Evolutionary conservation across 2,797 vertebrate species (phyloP).

Genomic region (Cirrhinus mrigala): DNA sequence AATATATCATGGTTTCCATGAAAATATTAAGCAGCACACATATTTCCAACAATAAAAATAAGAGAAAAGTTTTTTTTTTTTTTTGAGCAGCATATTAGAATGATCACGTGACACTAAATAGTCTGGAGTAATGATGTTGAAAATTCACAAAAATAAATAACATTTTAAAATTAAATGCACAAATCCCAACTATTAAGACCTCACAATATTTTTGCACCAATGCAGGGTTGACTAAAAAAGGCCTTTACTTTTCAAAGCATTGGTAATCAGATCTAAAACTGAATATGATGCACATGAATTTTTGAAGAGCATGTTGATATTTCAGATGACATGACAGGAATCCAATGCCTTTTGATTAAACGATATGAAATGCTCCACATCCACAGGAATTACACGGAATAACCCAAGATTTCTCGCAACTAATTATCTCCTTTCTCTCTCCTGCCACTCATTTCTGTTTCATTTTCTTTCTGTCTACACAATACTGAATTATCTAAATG

Average conservation of each 20-base stretch:
- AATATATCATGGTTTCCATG: too few relatives aligned
- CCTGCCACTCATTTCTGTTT: slow-evolving; percentile 14
- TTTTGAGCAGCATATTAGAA: background rate
- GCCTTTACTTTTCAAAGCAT: background rate
- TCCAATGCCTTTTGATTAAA: slow-evolving; percentile 10
- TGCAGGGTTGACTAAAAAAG: background rate
- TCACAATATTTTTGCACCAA: background rate
- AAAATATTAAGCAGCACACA: too few relatives aligned
- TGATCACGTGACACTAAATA: background rate
- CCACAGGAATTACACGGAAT: slow-evolving; percentile 10
- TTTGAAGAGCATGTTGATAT: background rate
- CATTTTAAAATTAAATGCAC: background rate
- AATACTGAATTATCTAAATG: slow-evolving; percentile 21
- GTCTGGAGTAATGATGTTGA: background rate
- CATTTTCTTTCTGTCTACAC: slow-evolving; percentile 12
- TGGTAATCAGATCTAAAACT: background rate
- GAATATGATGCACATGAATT: background rate
- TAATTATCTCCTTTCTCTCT: background rate
- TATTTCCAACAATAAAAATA: too few relatives aligned
- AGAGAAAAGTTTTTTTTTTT: background rate
- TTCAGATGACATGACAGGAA: background rate
- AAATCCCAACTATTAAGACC: background rate
- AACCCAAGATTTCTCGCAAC: background rate
- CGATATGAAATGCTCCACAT: background rate
- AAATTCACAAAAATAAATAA: background rate